Conservation (phyloP, 2,797 vertebrate species). For the Cossypha caffra region DNA sequence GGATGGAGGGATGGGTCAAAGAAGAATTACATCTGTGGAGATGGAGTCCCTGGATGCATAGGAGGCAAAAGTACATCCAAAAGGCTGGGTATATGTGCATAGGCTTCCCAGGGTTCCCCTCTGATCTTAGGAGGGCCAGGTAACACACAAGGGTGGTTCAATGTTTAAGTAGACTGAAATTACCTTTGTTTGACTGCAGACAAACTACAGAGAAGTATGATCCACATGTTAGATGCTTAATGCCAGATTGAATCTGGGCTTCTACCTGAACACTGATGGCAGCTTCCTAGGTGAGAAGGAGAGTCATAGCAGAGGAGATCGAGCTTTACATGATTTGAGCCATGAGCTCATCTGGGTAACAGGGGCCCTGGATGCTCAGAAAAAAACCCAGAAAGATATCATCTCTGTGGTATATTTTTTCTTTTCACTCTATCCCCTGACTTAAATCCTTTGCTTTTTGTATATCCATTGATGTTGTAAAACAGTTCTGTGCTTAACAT, state of each 20-base stretch:
- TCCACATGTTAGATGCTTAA: background rate
- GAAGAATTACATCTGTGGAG: background rate
- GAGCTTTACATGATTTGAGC: background rate
- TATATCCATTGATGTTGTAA: background rate
- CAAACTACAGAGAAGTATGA: background rate
- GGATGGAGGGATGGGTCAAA: background rate
- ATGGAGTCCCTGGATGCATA: fast-evolving
- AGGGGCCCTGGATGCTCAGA: background rate
- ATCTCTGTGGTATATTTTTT: background rate
- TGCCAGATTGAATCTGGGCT: background rate
- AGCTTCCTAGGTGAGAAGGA: background rate
- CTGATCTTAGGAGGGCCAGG: background rate
- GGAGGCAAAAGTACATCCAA: background rate
- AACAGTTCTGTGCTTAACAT: background rate
- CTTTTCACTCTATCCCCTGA: background rate
- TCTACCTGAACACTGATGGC: background rate
- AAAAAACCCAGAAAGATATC: background rate
- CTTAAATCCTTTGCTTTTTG: background rate
- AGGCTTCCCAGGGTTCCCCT: background rate
- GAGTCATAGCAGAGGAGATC: background rate
- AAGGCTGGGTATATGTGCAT: background rate
- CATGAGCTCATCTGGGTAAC: background rate
- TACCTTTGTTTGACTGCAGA: background rate
- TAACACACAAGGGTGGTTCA: background rate
- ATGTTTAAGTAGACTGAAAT: background rate